Evolutionary conservation across 1,140 invertebrate genomes (phyloP).

Genomic region (Caenorhabditis brenneri): DNA sequence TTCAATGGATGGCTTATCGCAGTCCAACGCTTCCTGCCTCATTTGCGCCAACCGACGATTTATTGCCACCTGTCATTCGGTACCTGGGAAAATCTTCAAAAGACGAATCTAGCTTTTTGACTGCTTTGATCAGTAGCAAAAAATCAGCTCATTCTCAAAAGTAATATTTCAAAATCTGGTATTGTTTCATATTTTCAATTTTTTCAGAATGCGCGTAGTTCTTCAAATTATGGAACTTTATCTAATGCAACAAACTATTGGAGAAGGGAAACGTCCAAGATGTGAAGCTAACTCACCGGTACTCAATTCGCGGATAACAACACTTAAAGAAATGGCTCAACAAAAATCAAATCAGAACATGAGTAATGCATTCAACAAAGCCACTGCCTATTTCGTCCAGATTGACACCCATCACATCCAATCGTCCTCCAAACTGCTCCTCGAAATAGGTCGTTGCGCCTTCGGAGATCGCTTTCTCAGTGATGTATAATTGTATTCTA

Average conservation of each 20-base stretch:
- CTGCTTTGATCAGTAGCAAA: slow-evolving; percentile 38
- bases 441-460: neutral
- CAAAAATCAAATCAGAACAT: slow-evolving; percentile 37
- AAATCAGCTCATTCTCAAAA: slow-evolving; percentile 38
- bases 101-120: slow-evolving; percentile 44
- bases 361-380: slow-evolving; percentile 40
- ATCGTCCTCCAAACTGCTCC: slow-evolving; percentile 32
- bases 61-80: neutral
- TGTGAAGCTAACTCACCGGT: slow-evolving; percentile 45
- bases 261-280: slow-evolving; percentile 43
- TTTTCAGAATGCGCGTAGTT: slow-evolving; percentile 40
- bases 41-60: slow-evolving; percentile 26
- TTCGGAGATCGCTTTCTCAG: slow-evolving; percentile 44
- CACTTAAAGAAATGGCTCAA: slow-evolving; percentile 34
- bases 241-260: slow-evolving; percentile 30
- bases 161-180: neutral
- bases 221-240: slow-evolving; percentile 37
- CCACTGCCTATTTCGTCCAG: slow-evolving; percentile 48
- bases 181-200: neutral
- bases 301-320: slow-evolving; percentile 37
- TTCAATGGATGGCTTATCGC: slow-evolving; percentile 3
- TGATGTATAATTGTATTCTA: slow-evolving; percentile 45
- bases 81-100: slow-evolving; percentile 33
- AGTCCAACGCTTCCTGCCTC: neutral
- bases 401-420: slow-evolving; percentile 46